phyloP scores from a whole-genome alignment of 2,888 invertebrate genomes.

The Silvanus unidentatus region DNA sequence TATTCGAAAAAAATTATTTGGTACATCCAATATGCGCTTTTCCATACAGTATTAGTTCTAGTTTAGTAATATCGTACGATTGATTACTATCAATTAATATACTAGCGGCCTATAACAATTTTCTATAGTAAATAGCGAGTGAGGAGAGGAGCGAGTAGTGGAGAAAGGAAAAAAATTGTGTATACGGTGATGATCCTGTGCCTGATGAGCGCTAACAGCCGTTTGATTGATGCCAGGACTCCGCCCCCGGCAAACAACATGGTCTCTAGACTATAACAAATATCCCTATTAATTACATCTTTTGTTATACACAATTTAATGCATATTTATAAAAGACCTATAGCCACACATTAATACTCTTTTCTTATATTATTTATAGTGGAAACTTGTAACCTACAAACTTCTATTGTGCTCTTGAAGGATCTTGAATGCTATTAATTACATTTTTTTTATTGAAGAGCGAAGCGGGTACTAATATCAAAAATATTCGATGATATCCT shows the following conservation, averaged over 20 bases:
- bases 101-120: constrained; percentile 17
- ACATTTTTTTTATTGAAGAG: neutral
- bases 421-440: neutral
- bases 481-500: too few species aligned
- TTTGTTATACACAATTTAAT: constrained; percentile 25
- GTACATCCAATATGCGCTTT: too few species aligned
- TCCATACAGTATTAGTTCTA: too few species aligned
- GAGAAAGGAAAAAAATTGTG: constrained; percentile 1
- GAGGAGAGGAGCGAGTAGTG: too few species aligned
- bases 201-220: constrained; percentile 42
- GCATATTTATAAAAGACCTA: constrained; percentile 19
- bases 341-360: neutral
- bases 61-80: constrained; percentile 18
- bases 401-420: too few species aligned
- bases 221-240: constrained; percentile 42
- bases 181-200: constrained; percentile 24
- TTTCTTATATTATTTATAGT: neutral
- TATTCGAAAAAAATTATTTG: too few species aligned
- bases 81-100: constrained; percentile 37
- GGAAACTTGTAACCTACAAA: too few species aligned
- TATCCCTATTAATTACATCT: constrained; percentile 34
- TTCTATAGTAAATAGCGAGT: constrained; percentile 20
- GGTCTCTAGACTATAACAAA: constrained; percentile 24
- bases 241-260: constrained; percentile 29
- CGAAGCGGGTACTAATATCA: too few species aligned